phyloP scores from a whole-genome alignment of 2,797 vertebrate species.

The Catamblyrhynchus diadema region DNA sequence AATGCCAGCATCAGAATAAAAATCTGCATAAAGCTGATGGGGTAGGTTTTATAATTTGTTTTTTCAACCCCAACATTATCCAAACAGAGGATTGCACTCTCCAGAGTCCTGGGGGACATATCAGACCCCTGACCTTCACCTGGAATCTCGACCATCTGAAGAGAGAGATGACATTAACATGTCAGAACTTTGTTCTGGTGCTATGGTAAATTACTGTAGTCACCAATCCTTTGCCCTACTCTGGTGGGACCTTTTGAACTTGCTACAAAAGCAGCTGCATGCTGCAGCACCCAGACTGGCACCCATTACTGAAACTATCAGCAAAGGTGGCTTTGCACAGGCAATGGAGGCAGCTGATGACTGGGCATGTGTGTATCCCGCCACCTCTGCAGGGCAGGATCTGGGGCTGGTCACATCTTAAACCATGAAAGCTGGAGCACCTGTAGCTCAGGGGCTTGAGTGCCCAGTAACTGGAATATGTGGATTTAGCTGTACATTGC shows the following conservation, averaged over 20 bases:
- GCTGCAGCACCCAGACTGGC: not conserved
- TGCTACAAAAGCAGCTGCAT: not conserved
- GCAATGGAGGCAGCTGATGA: not conserved
- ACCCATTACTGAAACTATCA: not conserved
- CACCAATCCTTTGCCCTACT: not conserved
- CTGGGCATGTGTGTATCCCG: not conserved
- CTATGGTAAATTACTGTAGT: not conserved
- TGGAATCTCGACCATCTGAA: not conserved
- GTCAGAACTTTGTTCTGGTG: not conserved
- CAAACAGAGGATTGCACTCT: not conserved
- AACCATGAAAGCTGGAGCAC: not conserved
- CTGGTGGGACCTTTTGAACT: not conserved
- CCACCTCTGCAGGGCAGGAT: not conserved
- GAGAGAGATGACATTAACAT: not conserved
- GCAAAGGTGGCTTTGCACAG: not conserved
- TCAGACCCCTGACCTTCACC: not conserved
- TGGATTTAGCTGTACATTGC: not conserved
- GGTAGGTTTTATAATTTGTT: not conserved
- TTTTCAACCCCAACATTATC: not conserved
- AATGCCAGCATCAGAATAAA: not conserved
- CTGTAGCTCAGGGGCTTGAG: not conserved
- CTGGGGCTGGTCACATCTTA: rapidly evolving
- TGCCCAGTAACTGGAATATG: not conserved
- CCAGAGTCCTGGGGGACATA: not conserved
- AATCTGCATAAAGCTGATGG: not conserved